phyloP scores from a whole-genome alignment of 2,113 vertebrate species.

The Falco punctatus region DNA sequence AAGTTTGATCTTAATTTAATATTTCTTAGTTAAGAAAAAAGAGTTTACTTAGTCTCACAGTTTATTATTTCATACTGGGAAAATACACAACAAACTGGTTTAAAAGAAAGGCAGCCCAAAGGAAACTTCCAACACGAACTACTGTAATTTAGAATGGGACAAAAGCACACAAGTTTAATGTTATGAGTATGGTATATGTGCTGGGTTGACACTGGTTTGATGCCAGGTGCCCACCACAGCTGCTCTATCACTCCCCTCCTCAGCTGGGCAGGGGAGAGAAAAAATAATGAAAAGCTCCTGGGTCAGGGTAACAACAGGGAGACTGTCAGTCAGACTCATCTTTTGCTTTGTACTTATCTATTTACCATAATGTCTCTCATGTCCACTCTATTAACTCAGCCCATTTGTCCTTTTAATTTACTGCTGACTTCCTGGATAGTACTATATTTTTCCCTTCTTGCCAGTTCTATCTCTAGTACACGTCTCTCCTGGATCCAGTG shows the following conservation, averaged over 20 bases:
- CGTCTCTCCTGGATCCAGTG: not conserved
- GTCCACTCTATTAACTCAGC: not conserved
- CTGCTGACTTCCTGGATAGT: not conserved
- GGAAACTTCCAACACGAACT: constrained; percentile 23
- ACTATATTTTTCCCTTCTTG: not conserved
- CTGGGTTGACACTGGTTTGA: not conserved
- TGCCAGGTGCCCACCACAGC: not conserved
- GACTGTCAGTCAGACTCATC: not conserved
- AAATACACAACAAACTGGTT: not conserved
- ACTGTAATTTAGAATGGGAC: constrained; percentile 55
- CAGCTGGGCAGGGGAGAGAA: not conserved
- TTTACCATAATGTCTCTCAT: not conserved
- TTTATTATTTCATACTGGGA: constrained; percentile 43
- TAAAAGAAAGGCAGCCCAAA: constrained; percentile 34
- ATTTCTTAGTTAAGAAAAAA: constrained; percentile 19
- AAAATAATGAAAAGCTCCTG: not conserved
- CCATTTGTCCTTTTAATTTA: not conserved
- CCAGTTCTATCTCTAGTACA: not conserved
- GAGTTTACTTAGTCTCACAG: not conserved
- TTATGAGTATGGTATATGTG: not conserved
- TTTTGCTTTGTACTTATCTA: not conserved
- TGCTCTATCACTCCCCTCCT: not conserved
- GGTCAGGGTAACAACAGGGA: too few relatives aligned
- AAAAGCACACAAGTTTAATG: constrained; percentile 47
- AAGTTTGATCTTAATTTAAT: not conserved